These are phyloP conservation scores for Nezara viridula DNA, from an alignment of 2,888 invertebrate genomes.

Conservation along the genomic window DNA sequence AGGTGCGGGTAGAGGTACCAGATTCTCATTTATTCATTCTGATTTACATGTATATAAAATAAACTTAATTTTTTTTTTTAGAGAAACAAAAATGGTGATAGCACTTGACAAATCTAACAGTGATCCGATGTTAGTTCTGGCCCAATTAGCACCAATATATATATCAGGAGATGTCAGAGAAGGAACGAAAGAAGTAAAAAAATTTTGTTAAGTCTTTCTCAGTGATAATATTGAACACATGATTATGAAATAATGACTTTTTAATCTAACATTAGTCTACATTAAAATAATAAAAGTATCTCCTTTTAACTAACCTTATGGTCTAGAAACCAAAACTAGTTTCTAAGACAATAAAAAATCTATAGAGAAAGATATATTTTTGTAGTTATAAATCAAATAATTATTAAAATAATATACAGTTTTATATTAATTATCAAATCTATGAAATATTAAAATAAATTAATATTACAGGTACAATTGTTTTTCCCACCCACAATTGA, in stretches of 20 bases:
- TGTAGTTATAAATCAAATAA: too few relatives aligned
- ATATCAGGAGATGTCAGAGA: slow-evolving; percentile 77
- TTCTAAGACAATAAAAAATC: too few relatives aligned
- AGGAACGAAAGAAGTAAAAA: slow-evolving; percentile 73
- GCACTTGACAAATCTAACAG: slow-evolving; percentile 77
- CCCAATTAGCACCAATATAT: slow-evolving; percentile 77
- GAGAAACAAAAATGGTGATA: slow-evolving; percentile 78
- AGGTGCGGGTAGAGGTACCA: too few relatives aligned
- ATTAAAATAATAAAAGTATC: too few relatives aligned
- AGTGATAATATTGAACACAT: not conserved
- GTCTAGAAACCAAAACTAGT: too few relatives aligned
- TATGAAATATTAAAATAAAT: not conserved
- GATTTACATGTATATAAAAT: slow-evolving; percentile 19
- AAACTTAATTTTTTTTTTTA: slow-evolving; percentile 67
- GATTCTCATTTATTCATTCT: not conserved
- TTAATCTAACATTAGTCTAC: too few relatives aligned
- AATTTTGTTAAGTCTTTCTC: not conserved
- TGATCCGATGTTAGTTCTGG: slow-evolving; percentile 76
- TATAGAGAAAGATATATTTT: too few relatives aligned
- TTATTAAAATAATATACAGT: too few relatives aligned
- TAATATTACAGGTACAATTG: slow-evolving; percentile 55
- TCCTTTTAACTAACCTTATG: too few relatives aligned
- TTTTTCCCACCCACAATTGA: slow-evolving; percentile 64
- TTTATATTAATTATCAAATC: not conserved
- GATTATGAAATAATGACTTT: not conserved